phyloP scores from a whole-genome alignment of 2,888 invertebrate genomes.

The Amitus sp. region DNA sequence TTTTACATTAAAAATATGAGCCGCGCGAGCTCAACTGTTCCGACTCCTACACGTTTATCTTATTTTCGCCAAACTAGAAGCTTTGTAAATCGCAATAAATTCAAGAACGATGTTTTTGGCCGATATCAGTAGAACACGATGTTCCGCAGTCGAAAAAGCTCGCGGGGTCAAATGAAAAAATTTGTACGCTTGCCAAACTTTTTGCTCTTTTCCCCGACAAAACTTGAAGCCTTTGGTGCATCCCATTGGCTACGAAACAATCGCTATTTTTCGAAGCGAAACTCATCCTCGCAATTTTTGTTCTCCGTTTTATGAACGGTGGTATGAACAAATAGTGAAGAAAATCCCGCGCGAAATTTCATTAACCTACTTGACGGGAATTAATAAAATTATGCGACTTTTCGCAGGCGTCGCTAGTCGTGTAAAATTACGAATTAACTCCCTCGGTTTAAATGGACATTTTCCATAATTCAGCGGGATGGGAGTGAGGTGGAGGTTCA shows the following conservation, averaged over 20 bases:
- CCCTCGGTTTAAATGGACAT: constrained; percentile 16
- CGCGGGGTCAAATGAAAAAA: neutral
- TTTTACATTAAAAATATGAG: too few species aligned
- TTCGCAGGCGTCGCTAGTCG: constrained; percentile 16
- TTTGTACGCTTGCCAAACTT: neutral
- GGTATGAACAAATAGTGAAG: neutral
- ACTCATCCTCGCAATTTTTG: too few species aligned
- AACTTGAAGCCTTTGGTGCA: neutral
- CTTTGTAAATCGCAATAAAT: too few species aligned
- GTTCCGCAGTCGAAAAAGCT: neutral
- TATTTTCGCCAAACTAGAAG: too few species aligned
- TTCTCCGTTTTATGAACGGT: too few species aligned
- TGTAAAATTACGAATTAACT: constrained; percentile 25
- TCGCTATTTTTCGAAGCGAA: neutral
- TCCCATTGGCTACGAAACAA: neutral
- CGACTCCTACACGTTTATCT: too few species aligned
- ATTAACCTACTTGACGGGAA: neutral
- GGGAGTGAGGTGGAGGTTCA: constrained; percentile 26
- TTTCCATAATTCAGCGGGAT: constrained; percentile 19
- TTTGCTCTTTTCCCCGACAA: neutral
- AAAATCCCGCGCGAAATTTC: too few species aligned
- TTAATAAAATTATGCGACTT: neutral
- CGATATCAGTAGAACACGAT: neutral
- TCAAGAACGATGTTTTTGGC: too few species aligned
- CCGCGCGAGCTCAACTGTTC: too few species aligned